These are phyloP conservation scores for Chironomus striatipennis DNA, from an alignment of 1,140 invertebrate species.

Conservation along the genomic window DNA sequence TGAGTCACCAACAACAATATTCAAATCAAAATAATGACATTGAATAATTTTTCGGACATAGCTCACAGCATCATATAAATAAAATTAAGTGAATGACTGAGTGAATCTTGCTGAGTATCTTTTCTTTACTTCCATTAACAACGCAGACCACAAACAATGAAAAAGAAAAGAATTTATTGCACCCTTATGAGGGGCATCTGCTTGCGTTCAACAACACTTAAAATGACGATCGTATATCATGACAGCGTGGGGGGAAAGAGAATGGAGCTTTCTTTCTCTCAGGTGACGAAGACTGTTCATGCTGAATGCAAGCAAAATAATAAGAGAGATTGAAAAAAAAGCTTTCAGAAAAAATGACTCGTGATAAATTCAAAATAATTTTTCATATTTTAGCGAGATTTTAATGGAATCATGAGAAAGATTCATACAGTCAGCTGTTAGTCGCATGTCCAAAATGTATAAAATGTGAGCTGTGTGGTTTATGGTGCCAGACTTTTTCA, in stretches of 20 bases:
- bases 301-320: background rate
- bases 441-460: too few relatives aligned
- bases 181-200: background rate
- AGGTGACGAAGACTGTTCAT: background rate
- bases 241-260: too few relatives aligned
- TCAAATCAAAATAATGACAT: background rate
- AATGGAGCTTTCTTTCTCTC: background rate
- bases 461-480: too few relatives aligned
- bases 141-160: too few relatives aligned
- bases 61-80: background rate
- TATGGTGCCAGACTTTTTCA: too few relatives aligned
- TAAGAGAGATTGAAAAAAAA: background rate
- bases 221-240: background rate
- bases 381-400: background rate
- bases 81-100: background rate
- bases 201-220: background rate
- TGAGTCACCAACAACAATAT: background rate
- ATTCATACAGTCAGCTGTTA: too few relatives aligned
- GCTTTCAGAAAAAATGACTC: background rate
- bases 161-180: background rate
- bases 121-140: background rate
- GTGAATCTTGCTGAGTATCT: background rate
- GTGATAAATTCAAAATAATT: conserved; percentile 4
- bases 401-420: too few relatives aligned
- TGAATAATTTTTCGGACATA: background rate